Evolutionary conservation across 2,113 vertebrate genomes (phyloP), one percentile per base, ranked within the genome.

Genomic region (Microcebus griseorufus): DNA sequence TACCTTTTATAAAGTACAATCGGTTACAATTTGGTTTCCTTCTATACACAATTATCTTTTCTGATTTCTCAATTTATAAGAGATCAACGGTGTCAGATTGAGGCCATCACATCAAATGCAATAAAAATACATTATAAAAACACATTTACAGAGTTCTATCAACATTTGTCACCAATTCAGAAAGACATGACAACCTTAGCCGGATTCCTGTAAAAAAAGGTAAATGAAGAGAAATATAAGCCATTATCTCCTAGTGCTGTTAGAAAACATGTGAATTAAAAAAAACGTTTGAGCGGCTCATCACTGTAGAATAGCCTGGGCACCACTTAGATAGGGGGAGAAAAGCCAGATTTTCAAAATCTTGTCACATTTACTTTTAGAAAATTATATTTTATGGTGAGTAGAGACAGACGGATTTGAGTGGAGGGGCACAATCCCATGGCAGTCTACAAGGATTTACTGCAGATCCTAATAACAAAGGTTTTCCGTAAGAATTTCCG

Each of bases 31-130:
- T 27, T 34, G 14, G n/a, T 70, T 88, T 94, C 67, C n/a, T 90
- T 85, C 48, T 60, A 42, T 4, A 34, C 1, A 39, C 82, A 55
- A 39, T 79, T 42, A n/a, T 7, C 32, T 95, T 87, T 92, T 45
- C 91, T 88, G n/a, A 76, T 88, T 96, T 96, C 76, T 96, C 87
- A 55, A 85, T 96, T 87, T 96, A 48, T 34, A 91, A 76, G 58
- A 76, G 25, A 95, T 51, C 37, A 29, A 5, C 45, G 42, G 70
- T 55, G 93, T 95, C 90, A 87, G 86, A 72, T 18, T 42, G 73
- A 87, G 87, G 53, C 45, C 13, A 6, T 75, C 79, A 13, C 16
- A 78, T 76, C 64, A 79, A 83, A 89, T 48, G 58, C 27, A 45
- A 45, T 45, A 45, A 45, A 45, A 45, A 45, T 45, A 45, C 45